Conservation (phyloP, 2,113 vertebrate species). For the Tupaia chinensis region DNA sequence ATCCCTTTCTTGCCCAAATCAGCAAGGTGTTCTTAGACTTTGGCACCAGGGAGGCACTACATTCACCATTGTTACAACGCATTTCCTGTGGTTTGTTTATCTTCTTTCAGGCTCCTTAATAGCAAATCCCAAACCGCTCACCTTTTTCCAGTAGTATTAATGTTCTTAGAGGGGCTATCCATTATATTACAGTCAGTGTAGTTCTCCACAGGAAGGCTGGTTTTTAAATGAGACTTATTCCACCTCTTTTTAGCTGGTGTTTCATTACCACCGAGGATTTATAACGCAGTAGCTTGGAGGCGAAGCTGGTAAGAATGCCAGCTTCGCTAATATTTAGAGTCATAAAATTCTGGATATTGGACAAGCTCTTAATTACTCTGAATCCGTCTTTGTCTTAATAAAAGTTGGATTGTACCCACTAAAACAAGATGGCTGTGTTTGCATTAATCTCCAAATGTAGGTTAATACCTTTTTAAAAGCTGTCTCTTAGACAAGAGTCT, state of each 20-base stretch:
- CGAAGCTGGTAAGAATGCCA: slow-evolving; percentile 60
- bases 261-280: slow-evolving; percentile 70
- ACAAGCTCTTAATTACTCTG: slow-evolving; percentile 79
- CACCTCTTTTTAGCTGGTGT: slow-evolving; percentile 50
- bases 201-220: slow-evolving; percentile 49
- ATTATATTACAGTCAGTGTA: slow-evolving; percentile 41
- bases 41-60: background rate
- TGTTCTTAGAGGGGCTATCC: background rate
- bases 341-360: slow-evolving; percentile 83
- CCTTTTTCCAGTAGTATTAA: background rate
- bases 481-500: slow-evolving; percentile 66
- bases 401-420: slow-evolving; percentile 71
- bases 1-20: slow-evolving; percentile 4
- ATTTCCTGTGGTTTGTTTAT: slow-evolving; percentile 58
- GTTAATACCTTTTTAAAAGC: slow-evolving; percentile 79
- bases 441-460: slow-evolving; percentile 75
- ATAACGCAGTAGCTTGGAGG: slow-evolving; percentile 63
- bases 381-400: slow-evolving; percentile 79
- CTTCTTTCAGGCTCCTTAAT: slow-evolving; percentile 46
- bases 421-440: slow-evolving; percentile 80
- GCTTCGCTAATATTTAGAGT: slow-evolving; percentile 71
- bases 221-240: slow-evolving; percentile 68
- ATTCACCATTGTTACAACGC: background rate
- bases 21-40: background rate
- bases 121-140: slow-evolving; percentile 55